Conservation (phyloP, 2,113 vertebrate species). For the Stictonetta naevosa region DNA sequence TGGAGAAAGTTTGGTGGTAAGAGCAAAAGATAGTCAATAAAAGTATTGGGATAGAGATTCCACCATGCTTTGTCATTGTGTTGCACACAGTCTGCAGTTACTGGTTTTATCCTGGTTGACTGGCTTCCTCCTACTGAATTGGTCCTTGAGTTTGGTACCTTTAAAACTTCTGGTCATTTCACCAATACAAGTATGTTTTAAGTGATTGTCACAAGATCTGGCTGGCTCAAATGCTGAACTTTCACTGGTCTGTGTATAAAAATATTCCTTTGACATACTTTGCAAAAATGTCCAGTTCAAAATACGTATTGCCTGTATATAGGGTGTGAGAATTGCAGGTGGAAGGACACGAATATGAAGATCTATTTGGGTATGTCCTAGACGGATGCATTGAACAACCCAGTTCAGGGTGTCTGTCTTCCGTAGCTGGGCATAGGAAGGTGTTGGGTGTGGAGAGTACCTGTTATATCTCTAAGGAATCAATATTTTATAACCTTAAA, state of each 20-base stretch:
- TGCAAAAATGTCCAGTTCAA: background rate
- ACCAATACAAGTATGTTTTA: background rate
- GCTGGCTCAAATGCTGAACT: background rate
- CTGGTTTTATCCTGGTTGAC: background rate
- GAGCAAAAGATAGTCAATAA: background rate
- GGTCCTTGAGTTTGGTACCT: background rate
- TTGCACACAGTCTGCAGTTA: background rate
- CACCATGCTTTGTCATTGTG: background rate
- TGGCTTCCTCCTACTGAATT: background rate
- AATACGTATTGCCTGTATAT: accelerated
- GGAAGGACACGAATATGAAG: background rate
- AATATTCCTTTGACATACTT: background rate
- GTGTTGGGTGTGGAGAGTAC: background rate
- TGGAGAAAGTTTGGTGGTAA: background rate
- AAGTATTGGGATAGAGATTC: background rate
- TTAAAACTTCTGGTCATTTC: background rate
- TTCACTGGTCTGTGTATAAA: background rate
- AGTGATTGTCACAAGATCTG: background rate
- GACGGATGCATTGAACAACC: background rate
- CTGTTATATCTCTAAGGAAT: background rate
- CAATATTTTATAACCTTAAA: background rate
- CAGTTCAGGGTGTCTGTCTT: background rate
- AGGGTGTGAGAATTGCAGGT: background rate
- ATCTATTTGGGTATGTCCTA: background rate
- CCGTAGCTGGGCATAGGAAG: background rate